Base-by-base conservation (phyloP, 2,888 invertebrate species). In the Prosopocoilus inquinatus region DNA sequence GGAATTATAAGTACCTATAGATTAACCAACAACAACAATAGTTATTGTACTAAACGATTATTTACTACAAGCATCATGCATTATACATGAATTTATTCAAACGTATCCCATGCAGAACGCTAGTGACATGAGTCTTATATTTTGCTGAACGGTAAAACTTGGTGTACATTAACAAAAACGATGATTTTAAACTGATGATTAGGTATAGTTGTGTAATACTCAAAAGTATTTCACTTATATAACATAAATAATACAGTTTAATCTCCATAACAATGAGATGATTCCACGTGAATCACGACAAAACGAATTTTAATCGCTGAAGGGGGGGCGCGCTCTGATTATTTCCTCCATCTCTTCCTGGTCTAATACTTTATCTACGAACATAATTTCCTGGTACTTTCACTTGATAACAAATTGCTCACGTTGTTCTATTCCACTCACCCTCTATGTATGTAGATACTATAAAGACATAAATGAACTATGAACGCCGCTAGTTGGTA, bases 241-340 rank as follows among this genome's bases (percentile, higher is more conserved):
- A 20, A 20, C 20, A 20, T 2, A 16, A 16, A 16, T 16, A 16
- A 16, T 2, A 3, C 2, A 16, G 16, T 16, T 28, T 28, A 3
- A 28, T 28, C 20, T 28, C 4, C 20, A 28, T 28, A 28, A 20
- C 20, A 20, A 20, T 43, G 20, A 15, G 47, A 47, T 13, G 47
- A 34, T 16, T 47, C 13, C 35, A 47, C 47, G 47, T 47, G 47
- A 47, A 47, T 47, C 47, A 47, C 47, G 47, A 47, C 28, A 41
- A 41, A 50, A 44, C 41, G 50, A 20, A 50, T 50, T 41, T 41
- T 50, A 50, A 50, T 50, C 44, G 50, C 47, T 16, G 8, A 35
- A 47, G 15, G 33, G 11, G 15, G 33, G 11, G 33, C 35, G 9
- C 33, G 11, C 47, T 16, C n/a, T 32, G 47, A 46, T 46, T 46